These are phyloP conservation scores for Oasisia sp. DNA, from an alignment of 2,888 invertebrate genomes.

Conservation along the genomic window DNA sequence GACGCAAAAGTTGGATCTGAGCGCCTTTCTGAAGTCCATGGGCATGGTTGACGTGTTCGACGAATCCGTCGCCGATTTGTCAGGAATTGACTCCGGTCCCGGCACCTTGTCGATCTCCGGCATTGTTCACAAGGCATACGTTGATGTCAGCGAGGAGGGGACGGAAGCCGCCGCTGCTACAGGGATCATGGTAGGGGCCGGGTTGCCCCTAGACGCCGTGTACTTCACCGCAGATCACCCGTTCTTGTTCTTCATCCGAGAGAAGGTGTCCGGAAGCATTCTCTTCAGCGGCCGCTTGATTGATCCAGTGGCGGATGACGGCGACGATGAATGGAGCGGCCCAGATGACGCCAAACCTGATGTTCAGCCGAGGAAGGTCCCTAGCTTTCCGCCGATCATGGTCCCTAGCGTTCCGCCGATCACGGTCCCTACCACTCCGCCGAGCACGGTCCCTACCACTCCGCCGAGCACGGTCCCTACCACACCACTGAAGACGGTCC, in stretches of 20 bases:
- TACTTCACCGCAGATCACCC: neutral
- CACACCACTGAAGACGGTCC: no score
- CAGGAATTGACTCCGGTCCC: constrained; percentile 47
- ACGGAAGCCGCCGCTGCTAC: constrained; percentile 61
- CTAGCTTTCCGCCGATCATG: no score
- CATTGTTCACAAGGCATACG: constrained; percentile 58
- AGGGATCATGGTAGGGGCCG: constrained; percentile 26
- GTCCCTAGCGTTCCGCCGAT: neutral
- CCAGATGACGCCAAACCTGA: neutral
- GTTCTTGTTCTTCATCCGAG: neutral
- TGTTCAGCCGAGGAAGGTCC: neutral
- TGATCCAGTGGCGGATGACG: neutral
- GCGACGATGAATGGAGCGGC: neutral
- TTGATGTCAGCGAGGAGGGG: constrained; percentile 62
- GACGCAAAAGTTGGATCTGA: constrained; percentile 45
- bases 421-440: no score
- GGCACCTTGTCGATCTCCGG: constrained; percentile 48
- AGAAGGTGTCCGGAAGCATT: neutral
- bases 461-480: no score
- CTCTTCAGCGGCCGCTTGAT: neutral
- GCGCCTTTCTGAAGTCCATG: constrained; percentile 43
- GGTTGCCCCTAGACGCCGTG: neutral
- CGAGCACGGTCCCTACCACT: no score
- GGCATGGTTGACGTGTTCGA: constrained; percentile 53
- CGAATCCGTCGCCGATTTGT: constrained; percentile 51